Conservation (phyloP, 2,888 invertebrate genomes). For the Ashinkailepas kermadecensis region DNA sequence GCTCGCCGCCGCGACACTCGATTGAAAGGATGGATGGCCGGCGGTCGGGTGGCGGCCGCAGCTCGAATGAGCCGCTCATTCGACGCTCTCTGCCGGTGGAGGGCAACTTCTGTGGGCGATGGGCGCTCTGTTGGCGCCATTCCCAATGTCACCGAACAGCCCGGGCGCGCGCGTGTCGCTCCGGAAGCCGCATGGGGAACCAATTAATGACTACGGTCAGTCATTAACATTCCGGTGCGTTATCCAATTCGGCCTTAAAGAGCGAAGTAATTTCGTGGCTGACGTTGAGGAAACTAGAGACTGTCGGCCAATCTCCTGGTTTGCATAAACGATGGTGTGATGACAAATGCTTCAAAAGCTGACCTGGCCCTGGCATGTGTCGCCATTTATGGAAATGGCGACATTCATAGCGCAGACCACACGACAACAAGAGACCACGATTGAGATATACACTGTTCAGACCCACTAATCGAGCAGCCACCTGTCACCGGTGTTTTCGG, state of each 20-base stretch:
- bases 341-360: constrained; percentile 1
- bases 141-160: not conserved
- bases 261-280: not conserved
- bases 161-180: not conserved
- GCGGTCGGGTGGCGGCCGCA: not conserved
- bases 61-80: not conserved
- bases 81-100: not conserved
- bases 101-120: not conserved
- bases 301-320: not conserved
- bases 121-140: no score
- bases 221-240: not conserved
- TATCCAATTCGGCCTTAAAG: not conserved
- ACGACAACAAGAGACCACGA: not conserved
- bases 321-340: not conserved
- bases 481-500: not conserved
- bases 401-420: not conserved
- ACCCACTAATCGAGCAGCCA: not conserved
- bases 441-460: not conserved
- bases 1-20: not conserved
- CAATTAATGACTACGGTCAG: not conserved
- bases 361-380: not conserved
- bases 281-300: not conserved
- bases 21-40: not conserved
- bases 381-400: not conserved
- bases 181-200: not conserved